These are phyloP conservation scores for Stomorhina lunata DNA, from an alignment of 2,888 invertebrate genomes.

Conservation along the genomic window DNA sequence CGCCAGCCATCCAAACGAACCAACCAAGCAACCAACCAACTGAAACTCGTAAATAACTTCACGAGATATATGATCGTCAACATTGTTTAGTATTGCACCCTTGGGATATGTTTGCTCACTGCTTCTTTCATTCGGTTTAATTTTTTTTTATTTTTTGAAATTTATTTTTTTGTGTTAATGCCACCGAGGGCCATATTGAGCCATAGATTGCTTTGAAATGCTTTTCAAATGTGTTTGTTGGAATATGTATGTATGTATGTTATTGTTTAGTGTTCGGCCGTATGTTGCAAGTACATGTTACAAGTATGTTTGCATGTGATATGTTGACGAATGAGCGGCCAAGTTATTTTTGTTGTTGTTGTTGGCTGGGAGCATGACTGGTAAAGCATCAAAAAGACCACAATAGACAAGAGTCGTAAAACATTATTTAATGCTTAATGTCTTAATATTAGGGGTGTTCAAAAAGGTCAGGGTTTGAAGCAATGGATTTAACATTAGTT, in stretches of 20 bases:
- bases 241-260: not conserved
- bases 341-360: not conserved
- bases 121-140: not conserved
- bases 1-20: not conserved
- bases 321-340: not conserved
- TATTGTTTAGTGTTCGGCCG: not conserved
- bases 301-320: not conserved
- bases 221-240: conserved; percentile 9
- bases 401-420: conserved; percentile 58
- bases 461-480: conserved; percentile 25
- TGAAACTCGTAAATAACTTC: conserved; percentile 57
- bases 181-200: conserved; percentile 51
- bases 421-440: conserved; percentile 39
- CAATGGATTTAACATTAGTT: not conserved
- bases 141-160: not conserved
- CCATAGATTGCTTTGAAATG: conserved; percentile 47
- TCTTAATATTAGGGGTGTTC: not conserved
- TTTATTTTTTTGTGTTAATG: conserved; percentile 1
- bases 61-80: conserved; percentile 56
- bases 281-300: not conserved
- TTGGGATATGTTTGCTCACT: conserved; percentile 29
- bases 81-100: conserved; percentile 56
- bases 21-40: not conserved
- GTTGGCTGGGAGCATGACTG: conserved; percentile 38
- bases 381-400: conserved; percentile 53